phyloP scores from a whole-genome alignment of 2,797 vertebrate species.

The Liparis tanakae region DNA sequence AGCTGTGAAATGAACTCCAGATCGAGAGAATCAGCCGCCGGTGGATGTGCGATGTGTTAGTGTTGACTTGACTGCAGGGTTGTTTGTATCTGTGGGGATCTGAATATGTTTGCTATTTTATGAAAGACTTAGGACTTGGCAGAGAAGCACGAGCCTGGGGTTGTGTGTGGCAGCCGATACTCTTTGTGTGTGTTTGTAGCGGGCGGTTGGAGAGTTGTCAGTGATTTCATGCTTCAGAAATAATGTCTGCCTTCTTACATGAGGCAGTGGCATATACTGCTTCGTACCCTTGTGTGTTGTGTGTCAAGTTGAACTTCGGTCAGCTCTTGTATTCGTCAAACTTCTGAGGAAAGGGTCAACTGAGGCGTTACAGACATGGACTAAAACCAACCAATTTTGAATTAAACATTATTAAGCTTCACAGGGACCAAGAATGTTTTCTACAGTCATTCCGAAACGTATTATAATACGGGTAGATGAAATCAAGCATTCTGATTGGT shows the following conservation, averaged over 20 bases:
- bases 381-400: too few species aligned
- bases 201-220: conserved; percentile 15
- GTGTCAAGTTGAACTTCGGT: conserved; percentile 20
- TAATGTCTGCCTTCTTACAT: conserved; percentile 38
- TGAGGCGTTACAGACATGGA: background rate
- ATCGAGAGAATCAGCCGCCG: conserved; percentile 40
- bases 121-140: conserved; percentile 55
- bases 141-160: conserved; percentile 51
- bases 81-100: conserved; percentile 52
- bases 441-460: too few species aligned
- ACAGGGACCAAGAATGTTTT: too few species aligned
- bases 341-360: background rate
- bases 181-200: conserved; percentile 23
- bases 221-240: conserved; percentile 28
- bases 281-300: conserved; percentile 7
- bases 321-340: background rate
- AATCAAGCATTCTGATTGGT: too few species aligned
- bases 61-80: conserved; percentile 67
- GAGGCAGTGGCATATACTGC: conserved; percentile 10
- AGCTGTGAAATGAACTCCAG: conserved; percentile 58
- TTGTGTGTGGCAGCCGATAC: conserved; percentile 44
- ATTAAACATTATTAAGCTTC: too few species aligned
- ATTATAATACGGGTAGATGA: too few species aligned
- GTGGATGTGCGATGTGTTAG: conserved; percentile 53
- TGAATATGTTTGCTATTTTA: conserved; percentile 57